A percentile compares a stretch with the other conserved stretches of the same genome.
phyloP scores from a whole-genome alignment of 1,140 invertebrate genomes.

The Pseudobourletiella spinata region DNA sequence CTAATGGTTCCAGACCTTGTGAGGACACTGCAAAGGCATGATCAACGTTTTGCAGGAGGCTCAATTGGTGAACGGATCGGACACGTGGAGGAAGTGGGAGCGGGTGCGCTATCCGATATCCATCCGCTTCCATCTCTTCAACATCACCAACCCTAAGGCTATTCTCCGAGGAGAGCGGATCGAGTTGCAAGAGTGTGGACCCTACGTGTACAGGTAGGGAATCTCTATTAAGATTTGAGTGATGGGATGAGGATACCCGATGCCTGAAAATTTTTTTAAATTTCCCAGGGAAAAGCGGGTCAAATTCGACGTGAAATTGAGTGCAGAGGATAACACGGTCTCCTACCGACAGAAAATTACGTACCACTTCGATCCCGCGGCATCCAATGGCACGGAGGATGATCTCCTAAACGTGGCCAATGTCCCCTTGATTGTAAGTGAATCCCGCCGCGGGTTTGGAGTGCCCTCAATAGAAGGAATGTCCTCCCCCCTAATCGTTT shows the following conservation, averaged over 20 bases:
- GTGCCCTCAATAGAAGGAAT: no score
- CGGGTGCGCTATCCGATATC: slow-evolving; percentile 29
- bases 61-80: no score
- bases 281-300: background rate
- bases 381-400: slow-evolving; percentile 2
- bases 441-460: background rate
- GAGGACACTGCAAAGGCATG: no score
- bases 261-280: background rate
- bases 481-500: no score
- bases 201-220: slow-evolving; percentile 38
- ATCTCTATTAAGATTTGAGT: background rate
- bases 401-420: slow-evolving; percentile 24
- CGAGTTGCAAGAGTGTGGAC: slow-evolving; percentile 41
- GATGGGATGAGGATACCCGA: background rate
- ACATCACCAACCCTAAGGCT: slow-evolving; percentile 44
- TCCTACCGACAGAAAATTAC: slow-evolving; percentile 4
- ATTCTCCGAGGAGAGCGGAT: slow-evolving; percentile 40
- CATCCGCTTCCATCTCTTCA: slow-evolving; percentile 41
- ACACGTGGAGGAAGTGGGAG: slow-evolving; percentile 27
- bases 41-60: no score
- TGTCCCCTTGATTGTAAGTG: slow-evolving; percentile 32
- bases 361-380: slow-evolving; percentile 1
- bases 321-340: background rate
- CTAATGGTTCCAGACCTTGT: no score
- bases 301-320: background rate